These are phyloP conservation scores for Hyposoter didymator DNA, from an alignment of 2,888 invertebrate species.

Conservation along the genomic window DNA sequence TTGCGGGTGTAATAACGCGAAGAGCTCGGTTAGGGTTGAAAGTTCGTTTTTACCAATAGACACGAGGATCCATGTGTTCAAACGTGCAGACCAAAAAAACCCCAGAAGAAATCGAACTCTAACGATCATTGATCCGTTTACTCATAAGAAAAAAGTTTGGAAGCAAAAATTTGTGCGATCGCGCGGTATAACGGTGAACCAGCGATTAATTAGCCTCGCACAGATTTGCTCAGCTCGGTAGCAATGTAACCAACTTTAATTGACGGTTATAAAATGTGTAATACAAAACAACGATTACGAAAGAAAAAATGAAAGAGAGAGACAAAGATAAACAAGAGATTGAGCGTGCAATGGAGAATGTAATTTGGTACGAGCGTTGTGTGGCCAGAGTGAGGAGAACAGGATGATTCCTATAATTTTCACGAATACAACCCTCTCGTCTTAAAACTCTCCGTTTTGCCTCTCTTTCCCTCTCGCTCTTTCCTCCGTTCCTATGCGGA, in stretches of 20 bases:
- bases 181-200: not conserved
- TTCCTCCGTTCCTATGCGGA: conserved; percentile 19
- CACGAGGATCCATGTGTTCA: too few relatives aligned
- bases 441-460: conserved; percentile 30
- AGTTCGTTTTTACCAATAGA: too few relatives aligned
- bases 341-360: conserved; percentile 73
- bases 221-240: conserved; percentile 56
- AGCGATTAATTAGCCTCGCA: conserved; percentile 5
- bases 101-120: too few relatives aligned
- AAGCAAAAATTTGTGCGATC: not conserved
- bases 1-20: too few relatives aligned
- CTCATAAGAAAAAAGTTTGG: not conserved
- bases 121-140: too few relatives aligned
- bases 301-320: conserved; percentile 8
- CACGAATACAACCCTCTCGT: conserved; percentile 65
- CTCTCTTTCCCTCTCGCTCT: conserved; percentile 29
- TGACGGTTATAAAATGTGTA: conserved; percentile 74
- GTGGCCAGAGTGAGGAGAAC: conserved; percentile 61
- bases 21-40: too few relatives aligned
- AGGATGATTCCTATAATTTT: conserved; percentile 80
- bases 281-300: conserved; percentile 40
- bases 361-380: conserved; percentile 72
- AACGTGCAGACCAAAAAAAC: too few relatives aligned
- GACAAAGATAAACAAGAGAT: conserved; percentile 42
- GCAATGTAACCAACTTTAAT: conserved; percentile 75